Base-by-base conservation (phyloP, 2,797 vertebrate species). In the Manis crassicaudata region DNA sequence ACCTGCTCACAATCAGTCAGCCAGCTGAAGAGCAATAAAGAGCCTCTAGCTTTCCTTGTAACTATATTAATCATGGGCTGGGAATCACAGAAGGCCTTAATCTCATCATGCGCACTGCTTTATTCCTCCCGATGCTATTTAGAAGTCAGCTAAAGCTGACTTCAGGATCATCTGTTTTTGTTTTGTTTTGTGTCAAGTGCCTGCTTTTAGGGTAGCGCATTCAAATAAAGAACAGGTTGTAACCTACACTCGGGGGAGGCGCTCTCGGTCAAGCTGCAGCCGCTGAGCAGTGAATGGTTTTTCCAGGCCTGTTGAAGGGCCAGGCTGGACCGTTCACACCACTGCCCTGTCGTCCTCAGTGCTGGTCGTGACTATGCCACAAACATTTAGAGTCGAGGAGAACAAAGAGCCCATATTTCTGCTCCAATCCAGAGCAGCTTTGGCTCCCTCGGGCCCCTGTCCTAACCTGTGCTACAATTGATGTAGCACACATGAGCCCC, bases 61-160 rank as follows among this genome's bases (percentile, higher is more conserved):
- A 89, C 92, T 11, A 0, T 96, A 92, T 97, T 96, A 65, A 95
- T 95, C 75, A 25, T 88, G 88, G 95, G 70, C 52, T 43, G 52
- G 68, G 96, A 89, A 40, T 67, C 93, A 92, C 1, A 0, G 72
- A 56, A 94, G 32, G 76, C 90, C 29, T 96, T 40, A 56, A 63
- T 97, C 88, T 96, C 95, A 94, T 95, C 93, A 5, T 95, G 94
- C 89, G 73, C 50, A 68, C 90, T 43, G 94, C 80, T 63, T 77
- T 77, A 21, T 27, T 68, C 94, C 95, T 90, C 82, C 95, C 94
- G 92, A 80, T 80, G 88, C 96, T 91, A 90, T 96, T 97, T 96
- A 83, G 92, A 95, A 97, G 97, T 98, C 96, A 98, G 95, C 97
- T 54, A 5, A 90, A 50, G 80, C 79, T 23, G 29, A 23, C 27